A percentile compares a stretch with the other conserved stretches of the same genome.
Conservation (phyloP, 2,797 vertebrate genomes). For the Spheniscus humboldti region DNA sequence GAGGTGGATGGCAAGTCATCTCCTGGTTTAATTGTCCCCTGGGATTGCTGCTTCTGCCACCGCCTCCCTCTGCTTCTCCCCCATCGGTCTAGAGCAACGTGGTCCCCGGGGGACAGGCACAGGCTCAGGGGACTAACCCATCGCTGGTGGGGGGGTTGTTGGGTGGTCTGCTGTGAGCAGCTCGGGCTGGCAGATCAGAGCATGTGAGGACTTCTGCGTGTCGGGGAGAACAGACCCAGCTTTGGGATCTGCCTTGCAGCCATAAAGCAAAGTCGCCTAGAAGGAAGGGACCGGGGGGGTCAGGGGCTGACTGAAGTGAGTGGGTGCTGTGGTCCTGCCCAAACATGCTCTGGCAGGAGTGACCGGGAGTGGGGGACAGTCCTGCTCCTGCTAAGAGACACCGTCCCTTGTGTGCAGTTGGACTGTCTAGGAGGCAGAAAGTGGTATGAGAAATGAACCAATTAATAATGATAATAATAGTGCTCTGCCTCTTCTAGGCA, state of each 20-base stretch:
- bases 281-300: neutral
- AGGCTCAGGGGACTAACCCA: neutral
- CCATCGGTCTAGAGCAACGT: rapidly evolving
- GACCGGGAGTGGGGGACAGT: neutral
- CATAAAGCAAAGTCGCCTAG: neutral
- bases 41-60: neutral
- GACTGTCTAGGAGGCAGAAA: constrained; percentile 33
- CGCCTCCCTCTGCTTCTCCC: neutral
- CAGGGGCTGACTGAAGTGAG: neutral
- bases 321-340: neutral
- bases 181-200: neutral
- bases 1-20: neutral
- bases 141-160: neutral
- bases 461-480: constrained; percentile 20
- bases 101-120: neutral
- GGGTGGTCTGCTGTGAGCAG: neutral
- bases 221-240: rapidly evolving
- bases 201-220: rapidly evolving
- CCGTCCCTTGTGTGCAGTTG: rapidly evolving
- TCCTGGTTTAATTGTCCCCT: neutral
- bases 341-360: neutral
- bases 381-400: neutral
- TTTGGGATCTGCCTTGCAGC: neutral
- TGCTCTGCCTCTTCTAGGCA: neutral
- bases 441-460: neutral